Base-by-base conservation (phyloP, 1,140 invertebrate species). In the Aricia agestis region DNA sequence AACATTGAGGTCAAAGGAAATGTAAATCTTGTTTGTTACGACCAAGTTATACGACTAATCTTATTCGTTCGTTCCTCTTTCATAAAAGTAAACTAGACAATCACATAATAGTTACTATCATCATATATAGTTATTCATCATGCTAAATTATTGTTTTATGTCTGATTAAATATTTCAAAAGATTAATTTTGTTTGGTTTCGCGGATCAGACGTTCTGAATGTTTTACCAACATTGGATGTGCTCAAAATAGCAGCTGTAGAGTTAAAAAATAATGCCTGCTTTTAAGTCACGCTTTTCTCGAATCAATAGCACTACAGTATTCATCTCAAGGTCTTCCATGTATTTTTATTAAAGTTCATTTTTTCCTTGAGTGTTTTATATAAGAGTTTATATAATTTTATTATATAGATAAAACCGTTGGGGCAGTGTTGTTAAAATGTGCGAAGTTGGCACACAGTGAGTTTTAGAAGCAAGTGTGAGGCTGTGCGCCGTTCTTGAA, bases 401-500 rank as follows among this genome's bases (percentile, higher is more conserved):
- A n/a, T n/a, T n/a, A n/a, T n/a, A n/a, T n/a, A n/a, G 2, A 7
- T 63, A 9, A 10, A 19, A 19, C 18, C 19, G 19, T 11, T 18
- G 7, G 18, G 59, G 17, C 3, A 25, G 19, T 63, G 7, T 19
- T 19, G 18, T 63, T 63, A 18, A 19, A 19, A 63, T 11, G 59
- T 19, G 59, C 18, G 6, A 63, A 63, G 18, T 63, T 3, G 18
- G 7, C 18, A 18, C 19, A 18, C 18, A 18, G 59, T 63, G 18
- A 25, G 17, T 63, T 19, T 11, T 19, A 11, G 59, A 9, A 25
- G 42, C 18, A 45, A 13, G 45, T 13, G 41, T 15, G 69, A 45
- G 15, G 18, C 36, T 52, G 69, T 57, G 69, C 15, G 69, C 57
- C 36, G 65, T 63, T 32, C 65, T 67, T 41, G 69, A 71, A 57